Conservation (phyloP, 2,113 vertebrate species). For the Carassius carassius region DNA sequence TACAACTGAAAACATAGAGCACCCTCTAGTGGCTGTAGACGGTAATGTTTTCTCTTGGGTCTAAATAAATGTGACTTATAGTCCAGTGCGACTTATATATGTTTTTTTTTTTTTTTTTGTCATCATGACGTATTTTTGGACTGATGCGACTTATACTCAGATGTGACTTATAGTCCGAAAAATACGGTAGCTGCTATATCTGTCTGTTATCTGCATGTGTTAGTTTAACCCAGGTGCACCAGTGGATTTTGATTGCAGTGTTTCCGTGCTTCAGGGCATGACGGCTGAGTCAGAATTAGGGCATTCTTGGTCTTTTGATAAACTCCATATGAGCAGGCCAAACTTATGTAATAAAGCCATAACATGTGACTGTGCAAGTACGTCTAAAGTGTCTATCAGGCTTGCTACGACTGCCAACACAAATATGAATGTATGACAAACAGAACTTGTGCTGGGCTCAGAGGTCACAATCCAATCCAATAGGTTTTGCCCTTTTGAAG, state of each 20-base stretch:
- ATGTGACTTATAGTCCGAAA: no score
- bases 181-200: no score
- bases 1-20: no score
- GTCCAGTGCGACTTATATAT: no score
- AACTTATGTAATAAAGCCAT: conserved; percentile 11
- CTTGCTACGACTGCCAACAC: conserved; percentile 12
- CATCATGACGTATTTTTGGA: no score
- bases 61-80: no score
- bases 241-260: background rate
- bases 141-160: no score
- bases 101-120: no score
- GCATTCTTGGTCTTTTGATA: conserved; percentile 18
- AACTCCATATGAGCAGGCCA: conserved; percentile 15
- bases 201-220: background rate
- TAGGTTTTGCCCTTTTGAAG: conserved; percentile 35
- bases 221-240: conserved; percentile 7
- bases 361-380: background rate
- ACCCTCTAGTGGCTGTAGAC: no score
- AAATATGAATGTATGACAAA: conserved; percentile 44
- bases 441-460: conserved; percentile 12
- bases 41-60: no score
- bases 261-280: conserved; percentile 21
- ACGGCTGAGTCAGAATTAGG: conserved; percentile 2
- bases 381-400: conserved; percentile 4
- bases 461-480: conserved; percentile 39